Percentiles rank a stretch among this genome's conserved stretches.
Conservation (phyloP, 2,113 vertebrate genomes). For the Oostethus manadensis region DNA sequence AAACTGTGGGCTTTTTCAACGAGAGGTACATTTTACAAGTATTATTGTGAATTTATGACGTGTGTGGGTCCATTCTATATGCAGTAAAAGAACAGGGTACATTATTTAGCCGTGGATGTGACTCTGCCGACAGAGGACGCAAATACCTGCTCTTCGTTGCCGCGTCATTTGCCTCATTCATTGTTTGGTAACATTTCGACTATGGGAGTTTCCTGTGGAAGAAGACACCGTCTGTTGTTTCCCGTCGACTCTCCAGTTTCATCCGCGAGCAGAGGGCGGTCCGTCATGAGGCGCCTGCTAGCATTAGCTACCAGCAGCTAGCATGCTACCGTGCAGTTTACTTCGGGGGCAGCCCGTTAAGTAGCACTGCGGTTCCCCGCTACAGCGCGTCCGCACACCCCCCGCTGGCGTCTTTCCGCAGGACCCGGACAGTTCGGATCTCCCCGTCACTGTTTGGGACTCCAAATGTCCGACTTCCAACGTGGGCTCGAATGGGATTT, state of each 20-base stretch:
- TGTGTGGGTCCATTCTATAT: no score
- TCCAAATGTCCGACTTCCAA: conserved; percentile 26
- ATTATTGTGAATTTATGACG: no score
- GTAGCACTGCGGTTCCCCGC: background rate
- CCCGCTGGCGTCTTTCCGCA: conserved; percentile 20
- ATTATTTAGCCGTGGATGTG: no score
- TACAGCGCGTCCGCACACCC: background rate
- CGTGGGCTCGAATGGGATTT: conserved; percentile 51
- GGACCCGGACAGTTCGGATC: conserved; percentile 15
- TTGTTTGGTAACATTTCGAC: no score
- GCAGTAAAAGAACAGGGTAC: no score
- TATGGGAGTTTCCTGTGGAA: no score
- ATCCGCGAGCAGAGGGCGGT: conserved; percentile 47
- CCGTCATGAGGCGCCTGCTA: conserved; percentile 40
- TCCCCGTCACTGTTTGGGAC: conserved; percentile 26
- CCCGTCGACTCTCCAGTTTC: conserved; percentile 9
- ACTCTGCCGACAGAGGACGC: no score
- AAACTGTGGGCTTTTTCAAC: no score
- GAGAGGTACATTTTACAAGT: no score
- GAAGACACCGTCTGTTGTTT: conserved; percentile 8
- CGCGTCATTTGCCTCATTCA: no score
- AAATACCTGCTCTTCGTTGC: no score
- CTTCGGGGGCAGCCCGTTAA: conserved; percentile 38
- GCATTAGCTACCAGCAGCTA: conserved; percentile 44
- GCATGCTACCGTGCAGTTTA: conserved; percentile 33